Evolutionary conservation across 30 jellyfish, hydroid and myxozoan species (phyloP).

Genomic region (Aurelia sp.): DNA sequence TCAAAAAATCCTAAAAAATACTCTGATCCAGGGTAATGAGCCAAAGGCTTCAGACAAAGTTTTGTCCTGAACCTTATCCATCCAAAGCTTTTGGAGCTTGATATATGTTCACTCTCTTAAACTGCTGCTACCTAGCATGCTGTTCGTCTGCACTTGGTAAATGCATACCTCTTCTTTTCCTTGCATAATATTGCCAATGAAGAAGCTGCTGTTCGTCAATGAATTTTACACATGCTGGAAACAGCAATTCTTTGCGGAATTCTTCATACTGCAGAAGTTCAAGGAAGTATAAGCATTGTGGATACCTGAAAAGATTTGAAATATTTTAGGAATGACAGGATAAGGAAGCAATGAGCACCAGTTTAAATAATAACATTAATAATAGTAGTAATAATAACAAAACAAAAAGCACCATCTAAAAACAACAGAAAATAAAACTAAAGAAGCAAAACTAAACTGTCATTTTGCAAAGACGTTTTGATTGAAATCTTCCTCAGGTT

Average conservation of each 20-base stretch:
- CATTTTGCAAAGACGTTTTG: too few species aligned
- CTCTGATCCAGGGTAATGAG: too few species aligned
- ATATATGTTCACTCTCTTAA: too few species aligned
- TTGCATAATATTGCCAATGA: constrained; percentile 97
- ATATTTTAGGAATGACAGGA: neutral
- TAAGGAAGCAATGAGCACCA: neutral
- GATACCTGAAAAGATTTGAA: constrained; percentile 58
- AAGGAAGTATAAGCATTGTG: constrained; percentile 95
- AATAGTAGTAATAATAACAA: neutral
- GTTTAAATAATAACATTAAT: neutral
- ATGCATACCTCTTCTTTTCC: constrained; percentile 82
- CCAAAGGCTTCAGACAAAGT: too few species aligned
- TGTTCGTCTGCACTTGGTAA: constrained; percentile 58
- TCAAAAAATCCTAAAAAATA: too few species aligned
- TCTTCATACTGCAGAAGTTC: constrained; percentile 91
- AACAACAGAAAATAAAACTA: neutral
- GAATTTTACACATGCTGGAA: constrained; percentile 94
- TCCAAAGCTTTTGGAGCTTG: too few species aligned
- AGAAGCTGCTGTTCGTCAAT: constrained; percentile 94
- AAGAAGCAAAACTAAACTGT: too few species aligned
- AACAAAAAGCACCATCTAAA: neutral
- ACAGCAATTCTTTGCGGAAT: constrained; percentile 91
- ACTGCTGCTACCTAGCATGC: constrained; percentile 2
- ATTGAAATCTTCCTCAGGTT: too few species aligned
- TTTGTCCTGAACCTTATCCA: too few species aligned